These are phyloP conservation scores for Sebastes oblongus DNA, from an alignment of 2,797 vertebrate genomes.

Conservation along the genomic window DNA sequence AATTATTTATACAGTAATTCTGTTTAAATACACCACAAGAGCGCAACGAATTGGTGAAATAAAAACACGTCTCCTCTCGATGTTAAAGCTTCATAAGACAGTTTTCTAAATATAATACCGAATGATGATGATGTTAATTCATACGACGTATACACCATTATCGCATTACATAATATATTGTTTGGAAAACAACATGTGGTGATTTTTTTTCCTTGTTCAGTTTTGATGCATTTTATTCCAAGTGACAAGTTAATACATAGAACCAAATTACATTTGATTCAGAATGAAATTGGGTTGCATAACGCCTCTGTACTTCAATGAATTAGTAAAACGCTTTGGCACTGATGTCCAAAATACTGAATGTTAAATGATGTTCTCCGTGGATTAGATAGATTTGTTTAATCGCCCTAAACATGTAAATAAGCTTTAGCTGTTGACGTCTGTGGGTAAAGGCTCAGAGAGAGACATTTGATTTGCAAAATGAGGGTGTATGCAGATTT, in stretches of 20 bases:
- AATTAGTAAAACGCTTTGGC: slow-evolving; percentile 58
- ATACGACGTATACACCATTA: neutral
- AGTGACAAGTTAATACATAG: slow-evolving; percentile 41
- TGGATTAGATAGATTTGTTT: slow-evolving; percentile 63
- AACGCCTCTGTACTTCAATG: slow-evolving; percentile 45
- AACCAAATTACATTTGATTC: slow-evolving; percentile 37
- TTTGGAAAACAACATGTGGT: slow-evolving; percentile 5
- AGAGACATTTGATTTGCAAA: slow-evolving; percentile 42
- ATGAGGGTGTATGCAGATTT: slow-evolving; percentile 38
- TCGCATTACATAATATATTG: neutral
- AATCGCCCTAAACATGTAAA: slow-evolving; percentile 60
- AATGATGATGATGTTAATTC: neutral
- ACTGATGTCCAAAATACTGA: slow-evolving; percentile 52
- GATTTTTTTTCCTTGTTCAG: neutral
- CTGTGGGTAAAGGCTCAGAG: slow-evolving; percentile 31
- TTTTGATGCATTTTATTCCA: slow-evolving; percentile 15
- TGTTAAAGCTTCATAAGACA: neutral
- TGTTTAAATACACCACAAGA: neutral
- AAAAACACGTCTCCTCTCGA: neutral
- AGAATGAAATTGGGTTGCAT: slow-evolving; percentile 44
- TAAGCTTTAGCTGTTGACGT: slow-evolving; percentile 48
- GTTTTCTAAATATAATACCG: neutral
- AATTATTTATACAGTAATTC: neutral
- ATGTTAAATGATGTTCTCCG: slow-evolving; percentile 62
- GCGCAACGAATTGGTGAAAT: neutral